Percentiles rank a stretch among this genome's conserved stretches.
Conservation (phyloP, 2,797 vertebrate species). For the Myoxocephalus aenaeus region DNA sequence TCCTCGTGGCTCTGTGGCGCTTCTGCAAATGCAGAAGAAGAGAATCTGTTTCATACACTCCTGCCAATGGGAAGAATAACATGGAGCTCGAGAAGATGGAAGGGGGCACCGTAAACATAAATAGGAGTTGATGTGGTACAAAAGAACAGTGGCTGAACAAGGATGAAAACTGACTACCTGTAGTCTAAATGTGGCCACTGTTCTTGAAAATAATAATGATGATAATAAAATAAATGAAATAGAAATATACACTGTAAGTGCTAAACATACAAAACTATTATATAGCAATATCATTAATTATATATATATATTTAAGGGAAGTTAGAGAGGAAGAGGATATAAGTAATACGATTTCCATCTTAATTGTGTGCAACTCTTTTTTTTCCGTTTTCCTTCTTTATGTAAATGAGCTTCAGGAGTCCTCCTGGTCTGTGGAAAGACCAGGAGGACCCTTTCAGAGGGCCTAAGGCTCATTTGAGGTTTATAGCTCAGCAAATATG, state of each 20-base stretch:
- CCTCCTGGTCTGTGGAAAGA: neutral
- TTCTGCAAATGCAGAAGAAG: rapidly evolving
- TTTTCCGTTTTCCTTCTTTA: neutral
- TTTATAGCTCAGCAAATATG: neutral
- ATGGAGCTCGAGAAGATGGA: rapidly evolving
- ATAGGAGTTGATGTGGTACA: neutral
- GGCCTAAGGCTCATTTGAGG: neutral
- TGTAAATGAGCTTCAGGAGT: neutral
- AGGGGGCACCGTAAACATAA: neutral
- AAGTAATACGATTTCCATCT: neutral
- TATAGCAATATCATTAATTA: neutral
- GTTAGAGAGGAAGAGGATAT: neutral
- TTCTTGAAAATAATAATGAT: neutral
- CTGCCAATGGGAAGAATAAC: rapidly evolving
- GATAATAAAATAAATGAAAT: neutral
- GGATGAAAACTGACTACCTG: neutral
- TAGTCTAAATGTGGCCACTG: neutral
- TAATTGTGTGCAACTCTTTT: too few relatives aligned
- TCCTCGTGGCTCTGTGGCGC: rapidly evolving
- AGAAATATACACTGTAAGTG: neutral
- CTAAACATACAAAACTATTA: neutral
- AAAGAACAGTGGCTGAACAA: neutral
- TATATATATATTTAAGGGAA: neutral
- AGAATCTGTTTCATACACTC: neutral
- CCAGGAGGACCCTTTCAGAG: neutral